Conservation (phyloP, 2,888 invertebrate species). For the Brenthis daphne region DNA sequence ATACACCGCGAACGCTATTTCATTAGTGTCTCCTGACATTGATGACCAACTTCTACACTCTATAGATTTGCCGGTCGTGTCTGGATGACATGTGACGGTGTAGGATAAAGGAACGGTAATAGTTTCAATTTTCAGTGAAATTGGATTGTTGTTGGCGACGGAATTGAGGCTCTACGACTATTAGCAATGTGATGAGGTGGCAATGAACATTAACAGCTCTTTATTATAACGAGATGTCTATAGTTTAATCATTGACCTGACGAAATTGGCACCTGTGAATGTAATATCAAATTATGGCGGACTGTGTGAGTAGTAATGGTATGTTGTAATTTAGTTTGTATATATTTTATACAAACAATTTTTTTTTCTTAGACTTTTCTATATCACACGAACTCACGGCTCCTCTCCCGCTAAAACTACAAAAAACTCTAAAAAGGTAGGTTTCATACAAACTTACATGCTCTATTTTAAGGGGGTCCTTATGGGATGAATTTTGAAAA, state of each 20-base stretch:
- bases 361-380: no score
- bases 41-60: not conserved
- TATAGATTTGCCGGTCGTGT: not conserved
- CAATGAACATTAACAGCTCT: slow-evolving; percentile 5
- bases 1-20: not conserved
- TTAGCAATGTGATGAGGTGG: slow-evolving; percentile 3
- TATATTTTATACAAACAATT: not conserved
- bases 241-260: slow-evolving; percentile 1
- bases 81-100: not conserved
- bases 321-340: not conserved
- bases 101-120: slow-evolving; percentile 5
- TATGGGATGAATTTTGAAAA: no score
- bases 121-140: slow-evolving; percentile 18
- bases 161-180: not conserved
- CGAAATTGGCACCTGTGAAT: not conserved
- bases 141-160: slow-evolving; percentile 1
- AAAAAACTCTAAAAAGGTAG: no score
- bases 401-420: no score
- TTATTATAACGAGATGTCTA: slow-evolving; percentile 11
- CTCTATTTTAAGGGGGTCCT: no score
- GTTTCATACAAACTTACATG: no score
- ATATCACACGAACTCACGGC: no score
- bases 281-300: not conserved
- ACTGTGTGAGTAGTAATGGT: not conserved
- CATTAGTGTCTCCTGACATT: slow-evolving; percentile 11